A percentile compares a stretch with the other conserved stretches of the same genome.
phyloP scores from a whole-genome alignment of 1,140 invertebrate species.

The Drosophila chauvacae region DNA sequence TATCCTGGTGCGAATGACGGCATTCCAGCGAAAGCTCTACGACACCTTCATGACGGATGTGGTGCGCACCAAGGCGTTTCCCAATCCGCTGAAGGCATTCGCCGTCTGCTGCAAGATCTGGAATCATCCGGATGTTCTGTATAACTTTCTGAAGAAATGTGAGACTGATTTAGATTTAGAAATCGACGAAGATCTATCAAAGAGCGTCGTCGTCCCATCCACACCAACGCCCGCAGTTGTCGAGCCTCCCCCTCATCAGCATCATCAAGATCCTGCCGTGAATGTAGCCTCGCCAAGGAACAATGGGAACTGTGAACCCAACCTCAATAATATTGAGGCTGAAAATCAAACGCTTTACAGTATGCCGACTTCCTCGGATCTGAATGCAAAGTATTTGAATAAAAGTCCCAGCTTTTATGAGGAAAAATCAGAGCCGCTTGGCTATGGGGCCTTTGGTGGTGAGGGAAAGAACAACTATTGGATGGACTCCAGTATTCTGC shows the following conservation, averaged over 20 bases:
- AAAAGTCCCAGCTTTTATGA: slow-evolving; percentile 45
- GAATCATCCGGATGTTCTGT: slow-evolving; percentile 99
- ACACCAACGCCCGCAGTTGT: slow-evolving; percentile 8
- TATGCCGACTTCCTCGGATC: slow-evolving; percentile 33
- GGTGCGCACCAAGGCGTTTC: slow-evolving; percentile 92
- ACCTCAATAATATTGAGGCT: slow-evolving; percentile 15
- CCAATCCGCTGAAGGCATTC: slow-evolving; percentile 98
- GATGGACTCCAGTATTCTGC: slow-evolving; percentile 68
- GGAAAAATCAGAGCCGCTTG: slow-evolving; percentile 63
- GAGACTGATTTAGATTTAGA: slow-evolving; percentile 96
- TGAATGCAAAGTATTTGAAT: slow-evolving; percentile 45
- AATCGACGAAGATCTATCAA: slow-evolving; percentile 86
- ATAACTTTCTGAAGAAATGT: slow-evolving; percentile 94
- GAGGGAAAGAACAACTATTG: slow-evolving; percentile 68
- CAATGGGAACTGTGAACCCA: slow-evolving; percentile 14
- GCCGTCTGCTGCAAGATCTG: slow-evolving; percentile 99
- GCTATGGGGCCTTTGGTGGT: slow-evolving; percentile 39
- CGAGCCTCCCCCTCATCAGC: slow-evolving; percentile 12
- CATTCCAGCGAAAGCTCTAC: slow-evolving; percentile 94
- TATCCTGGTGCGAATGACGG: slow-evolving; percentile 93
- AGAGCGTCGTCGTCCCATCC: slow-evolving; percentile 32
- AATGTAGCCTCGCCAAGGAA: slow-evolving; percentile 26
- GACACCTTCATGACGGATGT: slow-evolving; percentile 96
- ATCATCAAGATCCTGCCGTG: slow-evolving; percentile 20
- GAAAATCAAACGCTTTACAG: slow-evolving; percentile 22